Evolutionary conservation across 2,888 invertebrate species (phyloP).

Genomic region (Limnephilus marmoratus): DNA sequence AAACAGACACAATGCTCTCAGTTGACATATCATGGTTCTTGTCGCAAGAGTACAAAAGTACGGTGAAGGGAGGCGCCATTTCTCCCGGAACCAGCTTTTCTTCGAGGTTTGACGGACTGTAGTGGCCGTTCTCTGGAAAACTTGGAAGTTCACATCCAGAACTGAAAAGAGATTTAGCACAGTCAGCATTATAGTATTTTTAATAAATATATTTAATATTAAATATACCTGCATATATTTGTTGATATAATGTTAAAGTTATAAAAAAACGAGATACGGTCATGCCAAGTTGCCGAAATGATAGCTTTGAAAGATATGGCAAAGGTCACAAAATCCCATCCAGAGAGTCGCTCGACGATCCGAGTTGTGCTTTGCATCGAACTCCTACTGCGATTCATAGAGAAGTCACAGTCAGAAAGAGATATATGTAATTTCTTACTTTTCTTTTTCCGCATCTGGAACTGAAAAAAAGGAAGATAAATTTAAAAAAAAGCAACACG

Average conservation of each 20-base stretch:
- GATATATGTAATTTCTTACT: background rate
- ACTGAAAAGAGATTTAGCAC: background rate
- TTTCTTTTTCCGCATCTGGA: background rate
- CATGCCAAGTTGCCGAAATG: no score
- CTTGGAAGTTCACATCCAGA: background rate
- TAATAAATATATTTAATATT: background rate
- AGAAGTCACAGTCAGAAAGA: background rate
- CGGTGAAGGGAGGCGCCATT: background rate
- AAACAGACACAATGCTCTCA: background rate
- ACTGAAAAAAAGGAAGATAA: background rate
- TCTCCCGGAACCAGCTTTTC: background rate
- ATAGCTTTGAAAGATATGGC: background rate
- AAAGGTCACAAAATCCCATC: no score
- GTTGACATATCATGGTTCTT: background rate
- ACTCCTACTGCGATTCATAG: background rate
- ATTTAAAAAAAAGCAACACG: background rate
- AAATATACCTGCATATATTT: no score
- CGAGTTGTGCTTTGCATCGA: background rate
- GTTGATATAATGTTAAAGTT: no score
- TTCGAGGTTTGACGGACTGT: background rate
- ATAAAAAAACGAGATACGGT: no score
- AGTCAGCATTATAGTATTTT: background rate
- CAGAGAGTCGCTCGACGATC: no score
- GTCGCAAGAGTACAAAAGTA: background rate
- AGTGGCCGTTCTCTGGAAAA: background rate